Conservation (phyloP, 1,140 invertebrate species). For the Neuroterus valhalla region DNA sequence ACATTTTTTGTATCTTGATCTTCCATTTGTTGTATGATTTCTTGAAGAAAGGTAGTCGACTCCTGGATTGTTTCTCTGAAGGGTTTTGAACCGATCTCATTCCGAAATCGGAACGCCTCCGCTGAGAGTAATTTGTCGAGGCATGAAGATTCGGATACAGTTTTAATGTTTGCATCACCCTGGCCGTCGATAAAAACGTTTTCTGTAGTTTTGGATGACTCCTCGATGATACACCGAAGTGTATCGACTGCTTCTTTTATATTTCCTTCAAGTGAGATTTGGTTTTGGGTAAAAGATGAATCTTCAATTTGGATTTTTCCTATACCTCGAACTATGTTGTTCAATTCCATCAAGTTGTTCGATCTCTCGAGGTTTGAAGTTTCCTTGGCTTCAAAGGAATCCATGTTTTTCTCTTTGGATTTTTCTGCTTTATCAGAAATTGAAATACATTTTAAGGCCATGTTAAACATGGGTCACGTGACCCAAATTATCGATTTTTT, state of each 20-base stretch:
- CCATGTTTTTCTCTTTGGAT: background rate
- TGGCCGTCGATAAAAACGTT: background rate
- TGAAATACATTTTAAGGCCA: too few species aligned
- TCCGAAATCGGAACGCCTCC: background rate
- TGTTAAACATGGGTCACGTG: too few species aligned
- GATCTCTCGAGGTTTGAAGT: background rate
- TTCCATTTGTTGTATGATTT: constrained; percentile 55
- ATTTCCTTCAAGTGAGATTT: background rate
- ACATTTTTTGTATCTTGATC: constrained; percentile 31
- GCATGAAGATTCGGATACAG: background rate
- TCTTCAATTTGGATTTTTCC: background rate
- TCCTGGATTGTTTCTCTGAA: constrained; percentile 2
- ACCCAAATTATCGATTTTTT: too few species aligned
- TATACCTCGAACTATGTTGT: background rate
- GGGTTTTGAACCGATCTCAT: background rate
- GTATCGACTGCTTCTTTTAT: background rate
- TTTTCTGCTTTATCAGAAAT: too few species aligned
- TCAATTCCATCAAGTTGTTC: background rate
- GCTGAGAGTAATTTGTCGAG: background rate
- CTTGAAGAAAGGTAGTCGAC: constrained; percentile 44
- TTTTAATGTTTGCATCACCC: background rate
- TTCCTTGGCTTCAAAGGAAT: background rate
- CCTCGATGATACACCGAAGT: background rate
- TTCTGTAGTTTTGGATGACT: background rate
- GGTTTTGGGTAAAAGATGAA: background rate